Evolutionary conservation across 2,797 vertebrate species (phyloP).

Genomic region (Fistularia commersonii): DNA sequence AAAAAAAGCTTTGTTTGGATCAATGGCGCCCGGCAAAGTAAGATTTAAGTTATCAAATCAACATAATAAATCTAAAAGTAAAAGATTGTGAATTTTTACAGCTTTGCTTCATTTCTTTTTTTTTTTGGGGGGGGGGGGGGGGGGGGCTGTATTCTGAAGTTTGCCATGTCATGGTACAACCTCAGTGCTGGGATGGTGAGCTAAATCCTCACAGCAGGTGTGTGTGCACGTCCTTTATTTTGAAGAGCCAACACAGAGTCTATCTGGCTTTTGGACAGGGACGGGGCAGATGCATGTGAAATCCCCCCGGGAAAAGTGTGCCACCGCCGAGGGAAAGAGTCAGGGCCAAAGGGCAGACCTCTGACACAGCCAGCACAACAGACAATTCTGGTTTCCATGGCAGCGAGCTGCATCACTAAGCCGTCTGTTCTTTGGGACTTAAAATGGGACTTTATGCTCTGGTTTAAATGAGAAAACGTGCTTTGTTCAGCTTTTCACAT

Average conservation of each 20-base stretch:
- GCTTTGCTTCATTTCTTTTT: too few relatives aligned
- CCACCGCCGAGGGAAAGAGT: slow-evolving; percentile 48
- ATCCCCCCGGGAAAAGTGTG: slow-evolving; percentile 66
- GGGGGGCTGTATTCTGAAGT: slow-evolving; percentile 3
- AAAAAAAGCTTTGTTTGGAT: too few relatives aligned
- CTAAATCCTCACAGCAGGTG: slow-evolving; percentile 74
- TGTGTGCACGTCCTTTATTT: slow-evolving; percentile 52
- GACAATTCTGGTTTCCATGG: slow-evolving; percentile 58
- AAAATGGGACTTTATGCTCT: slow-evolving; percentile 30
- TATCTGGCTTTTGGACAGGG: slow-evolving; percentile 38
- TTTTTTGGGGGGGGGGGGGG: too few relatives aligned
- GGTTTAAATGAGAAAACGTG: slow-evolving; percentile 16
- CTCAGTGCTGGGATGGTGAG: slow-evolving; percentile 43
- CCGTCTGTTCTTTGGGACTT: slow-evolving; percentile 42
- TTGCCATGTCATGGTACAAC: slow-evolving; percentile 26
- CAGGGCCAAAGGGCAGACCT: slow-evolving; percentile 55
- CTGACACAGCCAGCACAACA: slow-evolving; percentile 53
- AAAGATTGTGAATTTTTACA: too few relatives aligned
- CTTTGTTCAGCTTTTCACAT: slow-evolving; percentile 29
- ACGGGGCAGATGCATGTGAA: slow-evolving; percentile 72
- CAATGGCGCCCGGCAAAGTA: too few relatives aligned
- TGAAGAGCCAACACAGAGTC: slow-evolving; percentile 44
- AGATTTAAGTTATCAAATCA: not conserved
- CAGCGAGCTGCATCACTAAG: slow-evolving; percentile 52
- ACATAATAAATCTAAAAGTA: not conserved